phyloP scores from a whole-genome alignment of 1,140 invertebrate species.

The Rhagoletis pomonella region DNA sequence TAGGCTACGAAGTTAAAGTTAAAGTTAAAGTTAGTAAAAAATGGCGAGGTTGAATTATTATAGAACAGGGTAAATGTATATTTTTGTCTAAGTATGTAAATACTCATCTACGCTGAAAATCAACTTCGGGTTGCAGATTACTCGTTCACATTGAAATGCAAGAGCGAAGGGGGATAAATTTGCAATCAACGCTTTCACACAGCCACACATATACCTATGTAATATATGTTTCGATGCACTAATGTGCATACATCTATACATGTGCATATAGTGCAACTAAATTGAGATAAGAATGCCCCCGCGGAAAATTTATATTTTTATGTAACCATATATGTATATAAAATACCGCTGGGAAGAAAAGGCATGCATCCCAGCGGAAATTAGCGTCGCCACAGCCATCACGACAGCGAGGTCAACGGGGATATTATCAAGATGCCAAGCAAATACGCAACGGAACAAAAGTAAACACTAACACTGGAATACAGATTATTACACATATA shows the following conservation, averaged over 20 bases:
- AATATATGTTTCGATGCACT: background rate
- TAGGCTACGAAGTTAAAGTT: no score
- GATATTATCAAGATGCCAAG: slow-evolving; percentile 5
- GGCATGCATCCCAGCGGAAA: slow-evolving; percentile 20
- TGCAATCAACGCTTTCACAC: background rate
- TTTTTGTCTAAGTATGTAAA: no score
- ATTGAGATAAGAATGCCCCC: background rate
- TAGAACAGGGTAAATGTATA: no score
- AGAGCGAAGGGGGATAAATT: background rate
- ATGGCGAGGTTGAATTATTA: no score
- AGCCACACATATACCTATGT: no score
- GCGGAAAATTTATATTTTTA: background rate
- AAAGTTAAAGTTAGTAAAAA: no score
- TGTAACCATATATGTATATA: background rate
- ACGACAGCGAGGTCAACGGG: background rate
- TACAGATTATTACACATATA: background rate
- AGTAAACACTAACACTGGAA: background rate
- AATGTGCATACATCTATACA: no score
- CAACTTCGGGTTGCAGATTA: background rate
- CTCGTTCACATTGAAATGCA: background rate
- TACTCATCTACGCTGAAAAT: background rate
- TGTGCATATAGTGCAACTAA: background rate
- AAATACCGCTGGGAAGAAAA: background rate
- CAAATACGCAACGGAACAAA: background rate
- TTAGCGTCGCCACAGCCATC: slow-evolving; percentile 26